Evolutionary conservation across 2,888 invertebrate genomes (phyloP), one percentile per base, ranked within the genome.

Genomic region (Norana najaformis): DNA sequence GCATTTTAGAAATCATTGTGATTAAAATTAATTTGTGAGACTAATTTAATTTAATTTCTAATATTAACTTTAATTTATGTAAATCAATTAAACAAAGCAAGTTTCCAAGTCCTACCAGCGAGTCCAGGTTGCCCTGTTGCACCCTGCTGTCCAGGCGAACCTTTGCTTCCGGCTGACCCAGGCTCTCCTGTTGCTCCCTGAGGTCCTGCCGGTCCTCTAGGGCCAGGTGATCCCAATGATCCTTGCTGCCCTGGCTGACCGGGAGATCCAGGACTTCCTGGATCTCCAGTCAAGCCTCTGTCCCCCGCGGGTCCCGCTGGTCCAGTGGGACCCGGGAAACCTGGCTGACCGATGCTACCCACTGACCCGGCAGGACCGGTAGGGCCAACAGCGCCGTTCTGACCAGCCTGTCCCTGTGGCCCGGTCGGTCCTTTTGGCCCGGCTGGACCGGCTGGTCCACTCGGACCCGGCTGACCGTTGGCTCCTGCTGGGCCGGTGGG

Each of bases 361-460:
- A 90, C 89, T n/a, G 91, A 88, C 41, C 92, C 92, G 23, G 69
- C 69, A 35, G 88, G 88, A 88, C 92, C 92, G n/a, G 88, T 47
- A 36, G 90, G 89, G 8, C 91, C 91, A 41, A 90, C 5, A 82
- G 89, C 82, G 35, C 91, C 92, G 88, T 83, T 83, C 38, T 88
- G 89, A 39, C 91, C 90, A 35, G 89, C 53, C 85, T 83, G 89
- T 35, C 92, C 92, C 36, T 34, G 35, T 16, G 23, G 30, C 39
- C 91, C 92, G 37, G 89, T 88, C 88, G 85, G 53, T 88, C 90
- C 89, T 69, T 83, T 39, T 23, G 14, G 37, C n/a, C 90, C 90
- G 14, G 89, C 38, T n/a, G 89, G 88, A 18, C 91, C 91, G 6
- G 89, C 90, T 85, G 90, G 69, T 38, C 90, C 90, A 35, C 90